Conservation (phyloP, 2,797 vertebrate species). For the Sebastes vulpes region DNA sequence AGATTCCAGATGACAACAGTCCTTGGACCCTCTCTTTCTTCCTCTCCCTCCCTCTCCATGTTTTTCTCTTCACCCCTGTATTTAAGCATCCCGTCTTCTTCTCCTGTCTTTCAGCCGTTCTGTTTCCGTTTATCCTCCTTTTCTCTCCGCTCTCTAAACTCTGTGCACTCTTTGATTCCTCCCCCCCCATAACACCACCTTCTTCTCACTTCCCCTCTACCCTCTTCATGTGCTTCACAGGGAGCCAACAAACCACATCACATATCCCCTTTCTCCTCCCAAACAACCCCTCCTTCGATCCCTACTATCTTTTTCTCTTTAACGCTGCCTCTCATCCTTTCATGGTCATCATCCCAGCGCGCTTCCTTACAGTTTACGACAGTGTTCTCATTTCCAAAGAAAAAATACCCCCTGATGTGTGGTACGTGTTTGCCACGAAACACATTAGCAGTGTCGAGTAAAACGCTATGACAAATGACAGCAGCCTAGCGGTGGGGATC, state of each 20-base stretch:
- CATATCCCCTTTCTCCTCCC: constrained; percentile 22
- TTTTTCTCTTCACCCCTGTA: constrained; percentile 36
- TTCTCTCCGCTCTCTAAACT: constrained; percentile 31
- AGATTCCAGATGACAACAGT: constrained; percentile 82
- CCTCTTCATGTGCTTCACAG: constrained; percentile 52
- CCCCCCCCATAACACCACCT: constrained; percentile 40
- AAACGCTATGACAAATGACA: constrained; percentile 74
- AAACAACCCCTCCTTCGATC: constrained; percentile 7
- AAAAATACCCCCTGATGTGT: constrained; percentile 48
- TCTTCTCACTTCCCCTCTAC: constrained; percentile 38
- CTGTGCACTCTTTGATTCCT: constrained; percentile 49
- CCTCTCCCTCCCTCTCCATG: not conserved
- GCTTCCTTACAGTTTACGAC: constrained; percentile 46
- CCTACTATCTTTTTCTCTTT: constrained; percentile 27
- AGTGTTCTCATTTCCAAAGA: constrained; percentile 48
- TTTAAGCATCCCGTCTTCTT: constrained; percentile 22
- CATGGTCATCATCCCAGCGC: constrained; percentile 26
- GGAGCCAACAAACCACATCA: constrained; percentile 64
- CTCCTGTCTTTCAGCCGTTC: constrained; percentile 29
- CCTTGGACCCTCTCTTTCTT: constrained; percentile 42
- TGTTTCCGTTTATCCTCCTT: constrained; percentile 53
- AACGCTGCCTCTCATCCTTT: constrained; percentile 38
- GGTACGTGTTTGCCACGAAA: constrained; percentile 58
- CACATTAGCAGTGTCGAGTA: constrained; percentile 72
- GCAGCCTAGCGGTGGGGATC: constrained; percentile 64